Percentiles rank a stretch among this genome's conserved stretches.
Evolutionary conservation across 2,888 invertebrate species (phyloP).

Genomic region (Yponomeuta evonymella): DNA sequence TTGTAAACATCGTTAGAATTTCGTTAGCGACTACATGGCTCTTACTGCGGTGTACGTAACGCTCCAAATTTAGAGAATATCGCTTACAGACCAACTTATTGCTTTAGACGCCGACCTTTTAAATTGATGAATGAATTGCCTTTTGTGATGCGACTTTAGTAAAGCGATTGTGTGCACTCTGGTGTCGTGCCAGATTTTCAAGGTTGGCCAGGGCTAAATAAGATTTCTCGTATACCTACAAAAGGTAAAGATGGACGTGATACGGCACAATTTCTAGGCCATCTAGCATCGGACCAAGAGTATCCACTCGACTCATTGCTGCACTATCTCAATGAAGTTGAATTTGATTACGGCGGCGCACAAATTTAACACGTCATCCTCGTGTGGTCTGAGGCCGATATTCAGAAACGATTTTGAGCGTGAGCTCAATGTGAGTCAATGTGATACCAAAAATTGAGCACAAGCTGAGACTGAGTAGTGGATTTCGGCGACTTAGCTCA

Average conservation of each 20-base stretch:
- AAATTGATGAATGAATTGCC: no score
- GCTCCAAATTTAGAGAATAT: neutral
- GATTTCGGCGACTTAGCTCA: no score
- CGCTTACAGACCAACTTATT: no score
- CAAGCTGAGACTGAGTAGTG: no score
- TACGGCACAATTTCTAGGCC: neutral
- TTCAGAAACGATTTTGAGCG: no score
- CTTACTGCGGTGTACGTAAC: neutral
- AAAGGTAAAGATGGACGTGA: neutral
- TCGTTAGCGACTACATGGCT: slow-evolving; percentile 32
- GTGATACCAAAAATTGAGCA: no score
- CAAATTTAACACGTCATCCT: neutral
- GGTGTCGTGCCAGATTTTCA: neutral
- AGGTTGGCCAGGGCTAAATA: neutral
- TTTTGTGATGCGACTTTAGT: no score
- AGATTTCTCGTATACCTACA: neutral
- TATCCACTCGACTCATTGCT: neutral
- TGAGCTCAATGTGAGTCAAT: no score
- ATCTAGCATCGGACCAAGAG: neutral
- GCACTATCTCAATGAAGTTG: neutral
- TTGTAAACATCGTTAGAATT: slow-evolving; percentile 59
- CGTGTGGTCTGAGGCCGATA: neutral
- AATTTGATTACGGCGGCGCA: neutral
- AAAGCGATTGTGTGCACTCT: neutral
- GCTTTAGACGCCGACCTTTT: no score